Evolutionary conservation across 2,113 vertebrate genomes (phyloP).

Genomic region (Hassar affinis): DNA sequence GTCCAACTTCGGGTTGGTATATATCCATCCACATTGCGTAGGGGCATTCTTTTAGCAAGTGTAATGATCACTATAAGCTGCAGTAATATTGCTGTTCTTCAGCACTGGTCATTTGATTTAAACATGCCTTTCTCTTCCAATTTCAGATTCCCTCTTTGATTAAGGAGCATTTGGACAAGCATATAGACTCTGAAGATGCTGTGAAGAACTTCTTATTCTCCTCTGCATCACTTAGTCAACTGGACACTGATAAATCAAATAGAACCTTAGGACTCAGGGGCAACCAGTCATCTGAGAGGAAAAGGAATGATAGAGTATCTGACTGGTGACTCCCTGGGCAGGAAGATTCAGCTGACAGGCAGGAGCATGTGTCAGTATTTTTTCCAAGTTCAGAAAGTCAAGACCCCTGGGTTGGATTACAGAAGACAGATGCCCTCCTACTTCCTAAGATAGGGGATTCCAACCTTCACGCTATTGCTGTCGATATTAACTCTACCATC

Average conservation of each 20-base stretch:
- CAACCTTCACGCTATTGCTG: constrained; percentile 51
- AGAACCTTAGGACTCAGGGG: constrained; percentile 7
- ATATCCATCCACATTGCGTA: not conserved
- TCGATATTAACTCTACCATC: constrained; percentile 60
- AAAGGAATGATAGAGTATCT: constrained; percentile 47
- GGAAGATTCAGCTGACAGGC: constrained; percentile 51
- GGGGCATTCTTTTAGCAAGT: not conserved
- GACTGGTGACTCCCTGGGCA: constrained; percentile 52
- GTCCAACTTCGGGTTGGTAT: not conserved
- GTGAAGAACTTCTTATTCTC: constrained; percentile 51
- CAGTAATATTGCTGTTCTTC: not conserved
- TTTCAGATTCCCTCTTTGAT: constrained; percentile 67
- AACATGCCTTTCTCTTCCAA: not conserved
- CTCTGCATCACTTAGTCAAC: constrained; percentile 16
- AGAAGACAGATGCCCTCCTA: constrained; percentile 24
- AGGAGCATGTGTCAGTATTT: constrained; percentile 64
- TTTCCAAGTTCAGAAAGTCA: constrained; percentile 60
- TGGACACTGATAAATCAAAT: constrained; percentile 39
- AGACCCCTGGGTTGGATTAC: constrained; percentile 22
- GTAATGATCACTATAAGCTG: not conserved
- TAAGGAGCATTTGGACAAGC: constrained; percentile 67
- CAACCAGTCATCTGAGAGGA: constrained; percentile 35
- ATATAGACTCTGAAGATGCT: constrained; percentile 58
- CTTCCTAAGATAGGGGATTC: constrained; percentile 37
- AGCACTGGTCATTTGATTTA: not conserved